Evolutionary conservation across 2,113 vertebrate genomes (phyloP), one percentile per base, ranked within the genome.

Genomic region (Callopanchax toddi): DNA sequence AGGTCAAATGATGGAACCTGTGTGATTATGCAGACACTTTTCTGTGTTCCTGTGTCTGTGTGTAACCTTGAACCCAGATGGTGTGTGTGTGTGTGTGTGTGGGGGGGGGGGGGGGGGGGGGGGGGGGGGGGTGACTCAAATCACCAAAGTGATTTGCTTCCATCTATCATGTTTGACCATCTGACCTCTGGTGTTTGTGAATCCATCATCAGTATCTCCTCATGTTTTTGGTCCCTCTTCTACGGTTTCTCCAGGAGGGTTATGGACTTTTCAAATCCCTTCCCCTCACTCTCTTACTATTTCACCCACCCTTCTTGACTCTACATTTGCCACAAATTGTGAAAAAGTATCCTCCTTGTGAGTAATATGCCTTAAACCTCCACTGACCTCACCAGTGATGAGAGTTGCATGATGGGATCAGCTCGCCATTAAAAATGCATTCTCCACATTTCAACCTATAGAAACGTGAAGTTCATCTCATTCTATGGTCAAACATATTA

Each of bases 171-270:
- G 29, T 56, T 67, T 37, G 17, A 42, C 48, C 44, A 57, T 58
- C 4, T 3, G 57, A 52, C 37, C 36, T 48, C 60, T 60, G 36
- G 70, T 67, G 51, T 74, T 52, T 74, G 40, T 23, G 34, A 75
- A 70, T 6, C 6, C 20, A 60, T 20, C 11, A 51, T 57, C 62
- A 54, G 59, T 11, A 49, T 44, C 39, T 58, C 43, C 51, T 52
- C 16, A 60, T 49, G 58, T 64, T 67, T 78, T 66, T 81, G 76
- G 72, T 78, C 81, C 34, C 7, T 78, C 64, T 64, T 60, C 49
- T 69, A 69, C 54, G 61, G 60, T 74, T 82, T 49, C 20, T 62
- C 36, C 65, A 36, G 37, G 52, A 15, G 45, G 57, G 73, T n/a
- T 6, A 56, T 44, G 56, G 81, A 69, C 71, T 69, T 79, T 81